Evolutionary conservation across 1,140 invertebrate genomes (phyloP).

Genomic region (Procambarus virginalis): DNA sequence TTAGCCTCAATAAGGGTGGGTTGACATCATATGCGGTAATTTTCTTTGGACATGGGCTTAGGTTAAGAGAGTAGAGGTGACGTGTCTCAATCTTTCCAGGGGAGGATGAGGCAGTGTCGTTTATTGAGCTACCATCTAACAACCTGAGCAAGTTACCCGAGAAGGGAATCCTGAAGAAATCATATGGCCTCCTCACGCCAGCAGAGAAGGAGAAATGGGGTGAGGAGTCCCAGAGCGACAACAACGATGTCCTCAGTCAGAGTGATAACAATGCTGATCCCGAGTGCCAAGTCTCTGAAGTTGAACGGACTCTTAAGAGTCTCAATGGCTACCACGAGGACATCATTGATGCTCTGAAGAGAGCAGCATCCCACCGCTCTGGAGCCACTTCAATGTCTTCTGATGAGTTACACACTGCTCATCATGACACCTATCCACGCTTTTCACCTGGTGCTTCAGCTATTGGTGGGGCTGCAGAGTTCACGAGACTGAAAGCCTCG

Average conservation of each 20-base stretch:
- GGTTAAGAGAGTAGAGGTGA: conserved; percentile 56
- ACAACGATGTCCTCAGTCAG: conserved; percentile 80
- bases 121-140: conserved; percentile 86
- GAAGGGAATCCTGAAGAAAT: conserved; percentile 92
- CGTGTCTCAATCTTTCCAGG: conserved; percentile 75
- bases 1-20: conserved; percentile 38
- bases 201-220: conserved; percentile 77
- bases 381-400: conserved; percentile 67
- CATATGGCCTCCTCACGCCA: conserved; percentile 82
- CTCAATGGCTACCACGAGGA: conserved; percentile 95
- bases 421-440: conserved; percentile 70
- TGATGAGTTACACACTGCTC: conserved; percentile 71
- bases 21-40: conserved; percentile 28
- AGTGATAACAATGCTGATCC: conserved; percentile 78
- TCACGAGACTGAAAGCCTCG: conserved; percentile 71
- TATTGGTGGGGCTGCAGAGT: conserved; percentile 51
- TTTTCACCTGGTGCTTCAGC: conserved; percentile 46
- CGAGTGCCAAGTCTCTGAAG: conserved; percentile 76
- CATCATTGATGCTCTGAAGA: conserved; percentile 89
- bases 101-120: conserved; percentile 86
- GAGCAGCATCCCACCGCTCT: conserved; percentile 81
- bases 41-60: conserved; percentile 14
- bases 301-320: conserved; percentile 88
- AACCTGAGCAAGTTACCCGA: conserved; percentile 86
- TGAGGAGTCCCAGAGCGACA: conserved; percentile 84